Conservation (phyloP, 2,113 vertebrate species). For the Picathartes gymnocephalus region DNA sequence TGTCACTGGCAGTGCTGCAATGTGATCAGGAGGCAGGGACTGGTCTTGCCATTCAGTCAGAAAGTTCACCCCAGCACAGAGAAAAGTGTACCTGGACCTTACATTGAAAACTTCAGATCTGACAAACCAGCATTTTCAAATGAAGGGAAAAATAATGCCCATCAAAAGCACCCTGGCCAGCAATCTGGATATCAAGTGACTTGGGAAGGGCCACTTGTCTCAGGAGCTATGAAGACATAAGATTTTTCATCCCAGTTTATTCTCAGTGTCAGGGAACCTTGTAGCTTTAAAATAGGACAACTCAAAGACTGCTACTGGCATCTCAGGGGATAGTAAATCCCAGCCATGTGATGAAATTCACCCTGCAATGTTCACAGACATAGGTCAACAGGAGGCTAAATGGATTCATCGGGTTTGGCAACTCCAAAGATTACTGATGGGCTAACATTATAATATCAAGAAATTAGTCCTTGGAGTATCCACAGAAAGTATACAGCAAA, state of each 20-base stretch:
- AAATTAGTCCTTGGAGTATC: slow-evolving; percentile 41
- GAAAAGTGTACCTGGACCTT: background rate
- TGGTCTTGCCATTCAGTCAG: background rate
- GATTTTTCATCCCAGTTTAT: background rate
- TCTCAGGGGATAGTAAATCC: background rate
- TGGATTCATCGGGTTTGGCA: slow-evolving; percentile 41
- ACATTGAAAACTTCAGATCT: background rate
- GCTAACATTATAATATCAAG: slow-evolving; percentile 37
- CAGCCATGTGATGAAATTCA: slow-evolving; percentile 24
- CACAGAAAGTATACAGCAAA: slow-evolving; percentile 38
- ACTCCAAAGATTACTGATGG: slow-evolving; percentile 29
- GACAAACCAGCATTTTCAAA: background rate
- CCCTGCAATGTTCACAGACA: slow-evolving; percentile 30
- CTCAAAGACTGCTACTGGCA: background rate
- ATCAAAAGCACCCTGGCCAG: background rate
- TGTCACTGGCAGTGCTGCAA: background rate
- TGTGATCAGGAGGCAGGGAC: background rate
- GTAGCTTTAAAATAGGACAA: background rate
- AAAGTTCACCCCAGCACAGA: background rate
- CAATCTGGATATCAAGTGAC: background rate
- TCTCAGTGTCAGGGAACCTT: background rate
- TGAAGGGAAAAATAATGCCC: background rate
- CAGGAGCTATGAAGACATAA: background rate
- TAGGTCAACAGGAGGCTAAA: slow-evolving; percentile 50
- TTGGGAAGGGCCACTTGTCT: background rate